phyloP scores from a whole-genome alignment of 2,888 invertebrate species.

The Andricus curvator region DNA sequence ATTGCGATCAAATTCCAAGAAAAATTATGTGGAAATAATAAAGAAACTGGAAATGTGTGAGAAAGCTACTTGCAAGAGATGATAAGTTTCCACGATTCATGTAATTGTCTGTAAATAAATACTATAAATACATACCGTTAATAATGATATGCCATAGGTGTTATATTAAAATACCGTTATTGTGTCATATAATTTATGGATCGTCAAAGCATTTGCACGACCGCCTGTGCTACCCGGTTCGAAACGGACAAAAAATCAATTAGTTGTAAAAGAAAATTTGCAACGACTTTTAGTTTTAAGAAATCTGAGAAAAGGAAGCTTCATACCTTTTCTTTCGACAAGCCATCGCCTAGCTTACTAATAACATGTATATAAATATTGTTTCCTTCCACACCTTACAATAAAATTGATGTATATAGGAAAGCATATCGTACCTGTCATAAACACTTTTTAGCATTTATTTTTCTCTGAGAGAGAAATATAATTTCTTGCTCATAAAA shows the following conservation, averaged over 20 bases:
- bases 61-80: constrained; percentile 66
- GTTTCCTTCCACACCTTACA: neutral
- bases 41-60: constrained; percentile 33
- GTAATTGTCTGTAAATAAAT: constrained; percentile 78
- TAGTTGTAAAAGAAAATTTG: constrained; percentile 28
- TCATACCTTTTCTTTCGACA: neutral
- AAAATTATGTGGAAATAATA: constrained; percentile 43
- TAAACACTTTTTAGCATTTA: neutral
- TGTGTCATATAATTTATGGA: constrained; percentile 73
- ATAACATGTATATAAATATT: constrained; percentile 36
- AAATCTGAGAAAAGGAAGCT: neutral
- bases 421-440: constrained; percentile 23
- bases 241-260: constrained; percentile 45
- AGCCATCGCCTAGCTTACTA: constrained; percentile 26
- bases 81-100: constrained; percentile 77
- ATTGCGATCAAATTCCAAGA: constrained; percentile 9
- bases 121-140: constrained; percentile 75
- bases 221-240: constrained; percentile 76
- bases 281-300: neutral
- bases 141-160: constrained; percentile 77
- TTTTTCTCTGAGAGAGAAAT: neutral
- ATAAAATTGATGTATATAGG: constrained; percentile 28
- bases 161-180: constrained; percentile 75
- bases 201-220: constrained; percentile 67
- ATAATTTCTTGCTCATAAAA: neutral